Conservation (phyloP, 1,140 invertebrate species). For the Drosophila albomicans region DNA sequence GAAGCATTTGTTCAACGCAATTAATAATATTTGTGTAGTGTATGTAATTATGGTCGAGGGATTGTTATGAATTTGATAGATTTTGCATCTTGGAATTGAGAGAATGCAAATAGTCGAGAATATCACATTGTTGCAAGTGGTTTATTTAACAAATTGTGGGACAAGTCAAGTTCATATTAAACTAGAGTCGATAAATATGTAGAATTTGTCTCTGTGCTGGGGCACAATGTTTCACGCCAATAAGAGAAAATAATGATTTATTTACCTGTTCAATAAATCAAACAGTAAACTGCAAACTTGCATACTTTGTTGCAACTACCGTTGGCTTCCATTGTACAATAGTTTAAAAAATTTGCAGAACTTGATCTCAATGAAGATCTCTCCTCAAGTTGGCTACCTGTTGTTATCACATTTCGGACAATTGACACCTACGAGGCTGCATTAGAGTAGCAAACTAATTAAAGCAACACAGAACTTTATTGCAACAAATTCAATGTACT, state of each 20-base stretch:
- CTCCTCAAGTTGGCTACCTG: too few species aligned
- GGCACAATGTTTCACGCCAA: too few species aligned
- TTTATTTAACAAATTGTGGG: not conserved
- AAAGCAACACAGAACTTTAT: slow-evolving; percentile 25
- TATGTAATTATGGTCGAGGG: not conserved
- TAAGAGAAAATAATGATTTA: too few species aligned
- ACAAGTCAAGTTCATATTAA: not conserved
- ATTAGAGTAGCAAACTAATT: slow-evolving; percentile 24
- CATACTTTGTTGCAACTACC: too few species aligned
- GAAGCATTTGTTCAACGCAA: not conserved
- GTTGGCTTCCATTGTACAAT: too few species aligned
- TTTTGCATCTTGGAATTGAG: not conserved
- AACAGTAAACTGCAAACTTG: too few species aligned
- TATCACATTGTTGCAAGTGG: not conserved
- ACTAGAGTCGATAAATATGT: not conserved
- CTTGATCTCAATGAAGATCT: too few species aligned
- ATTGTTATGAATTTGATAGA: not conserved
- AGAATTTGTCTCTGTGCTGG: too few species aligned
- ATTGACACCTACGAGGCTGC: not conserved
- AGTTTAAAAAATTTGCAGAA: too few species aligned
- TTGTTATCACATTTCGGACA: not conserved
- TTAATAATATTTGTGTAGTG: too few species aligned
- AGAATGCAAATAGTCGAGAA: not conserved
- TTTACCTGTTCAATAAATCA: too few species aligned
- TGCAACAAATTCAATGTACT: not conserved